phyloP scores from a whole-genome alignment of 2,888 invertebrate genomes.

The Vandiemenella viatica region DNA sequence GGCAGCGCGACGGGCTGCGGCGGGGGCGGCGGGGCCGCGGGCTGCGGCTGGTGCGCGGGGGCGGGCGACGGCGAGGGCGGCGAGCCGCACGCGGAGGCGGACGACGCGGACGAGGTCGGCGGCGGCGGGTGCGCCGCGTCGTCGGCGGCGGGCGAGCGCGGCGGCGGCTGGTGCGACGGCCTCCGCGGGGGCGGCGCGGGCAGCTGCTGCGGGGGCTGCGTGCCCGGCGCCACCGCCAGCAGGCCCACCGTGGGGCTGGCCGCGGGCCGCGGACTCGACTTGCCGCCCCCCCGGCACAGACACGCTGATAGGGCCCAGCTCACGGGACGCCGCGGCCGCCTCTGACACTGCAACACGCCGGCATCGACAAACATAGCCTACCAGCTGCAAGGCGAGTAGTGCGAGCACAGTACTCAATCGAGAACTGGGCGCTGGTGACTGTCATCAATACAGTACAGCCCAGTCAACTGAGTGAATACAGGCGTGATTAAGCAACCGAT shows the following conservation, averaged over 20 bases:
- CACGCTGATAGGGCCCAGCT: slow-evolving; percentile 21
- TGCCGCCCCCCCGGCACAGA: slow-evolving; percentile 13
- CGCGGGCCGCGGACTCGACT: background rate
- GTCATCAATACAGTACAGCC: no score
- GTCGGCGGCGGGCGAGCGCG: slow-evolving; percentile 6
- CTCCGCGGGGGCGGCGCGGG: slow-evolving; percentile 7
- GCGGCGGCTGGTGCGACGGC: background rate
- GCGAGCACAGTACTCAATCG: no score
- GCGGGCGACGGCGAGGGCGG: slow-evolving; percentile 15
- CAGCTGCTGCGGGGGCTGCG: slow-evolving; percentile 8
- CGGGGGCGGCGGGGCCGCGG: slow-evolving; percentile 35
- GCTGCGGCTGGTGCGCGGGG: slow-evolving; percentile 21
- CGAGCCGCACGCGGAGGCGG: slow-evolving; percentile 26
- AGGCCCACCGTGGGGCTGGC: background rate
- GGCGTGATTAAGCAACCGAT: no score
- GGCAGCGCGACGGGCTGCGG: slow-evolving; percentile 31
- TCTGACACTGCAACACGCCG: slow-evolving; percentile 6
- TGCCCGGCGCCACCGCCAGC: background rate
- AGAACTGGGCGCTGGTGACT: no score
- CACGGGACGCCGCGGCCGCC: slow-evolving; percentile 10
- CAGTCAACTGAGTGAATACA: no score
- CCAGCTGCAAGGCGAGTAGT: no score
- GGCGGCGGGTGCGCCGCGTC: slow-evolving; percentile 11
- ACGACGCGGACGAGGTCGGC: slow-evolving; percentile 19
- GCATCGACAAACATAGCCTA: no score